phyloP scores from a whole-genome alignment of 2,113 vertebrate genomes.

The Grus americana region DNA sequence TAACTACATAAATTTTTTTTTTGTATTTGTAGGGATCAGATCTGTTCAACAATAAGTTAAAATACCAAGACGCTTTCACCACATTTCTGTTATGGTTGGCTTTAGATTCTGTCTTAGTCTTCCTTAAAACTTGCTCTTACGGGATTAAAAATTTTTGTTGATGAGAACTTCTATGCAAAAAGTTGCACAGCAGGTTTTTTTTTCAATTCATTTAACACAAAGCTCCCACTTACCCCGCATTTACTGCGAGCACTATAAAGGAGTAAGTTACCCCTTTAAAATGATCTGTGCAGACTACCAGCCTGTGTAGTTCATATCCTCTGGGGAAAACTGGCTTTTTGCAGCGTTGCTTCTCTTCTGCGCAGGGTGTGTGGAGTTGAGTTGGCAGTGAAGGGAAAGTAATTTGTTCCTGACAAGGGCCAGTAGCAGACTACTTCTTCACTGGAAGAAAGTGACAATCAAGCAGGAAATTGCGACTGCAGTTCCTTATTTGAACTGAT shows the following conservation, averaged over 20 bases:
- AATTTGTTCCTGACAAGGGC: slow-evolving; percentile 67
- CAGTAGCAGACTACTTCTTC: slow-evolving; percentile 67
- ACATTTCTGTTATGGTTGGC: neutral
- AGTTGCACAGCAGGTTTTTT: neutral
- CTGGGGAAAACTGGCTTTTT: slow-evolving; percentile 37
- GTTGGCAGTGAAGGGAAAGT: slow-evolving; percentile 55
- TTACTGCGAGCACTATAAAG: neutral
- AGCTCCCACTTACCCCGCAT: neutral
- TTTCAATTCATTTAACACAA: neutral
- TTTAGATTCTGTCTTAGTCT: neutral
- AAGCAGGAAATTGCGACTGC: slow-evolving; percentile 47
- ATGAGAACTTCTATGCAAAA: neutral
- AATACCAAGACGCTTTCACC: neutral
- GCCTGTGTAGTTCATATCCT: neutral
- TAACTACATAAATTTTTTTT: neutral
- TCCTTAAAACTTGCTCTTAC: neutral
- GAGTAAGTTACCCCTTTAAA: neutral
- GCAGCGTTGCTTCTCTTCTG: slow-evolving; percentile 29
- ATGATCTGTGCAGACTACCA: neutral
- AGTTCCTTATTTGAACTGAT: slow-evolving; percentile 52
- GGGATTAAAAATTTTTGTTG: neutral
- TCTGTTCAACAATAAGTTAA: neutral
- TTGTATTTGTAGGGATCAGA: neutral
- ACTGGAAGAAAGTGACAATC: slow-evolving; percentile 65
- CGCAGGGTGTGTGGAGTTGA: neutral